Percentiles rank a stretch among this genome's conserved stretches.
Conservation (phyloP, 2,888 invertebrate species). For the Tinea semifulvella region DNA sequence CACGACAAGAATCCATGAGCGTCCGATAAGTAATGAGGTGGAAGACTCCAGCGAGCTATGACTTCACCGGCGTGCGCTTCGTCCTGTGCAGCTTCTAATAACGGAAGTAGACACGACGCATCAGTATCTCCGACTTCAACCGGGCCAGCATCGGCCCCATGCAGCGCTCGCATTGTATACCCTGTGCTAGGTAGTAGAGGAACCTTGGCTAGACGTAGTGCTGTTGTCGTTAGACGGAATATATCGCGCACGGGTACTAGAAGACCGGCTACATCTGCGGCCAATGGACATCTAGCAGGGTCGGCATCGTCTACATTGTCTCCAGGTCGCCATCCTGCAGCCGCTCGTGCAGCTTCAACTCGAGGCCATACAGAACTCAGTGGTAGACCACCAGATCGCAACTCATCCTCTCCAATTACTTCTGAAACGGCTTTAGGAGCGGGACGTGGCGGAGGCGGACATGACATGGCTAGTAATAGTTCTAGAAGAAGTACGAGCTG, state of each 20-base stretch:
- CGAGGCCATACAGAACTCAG: slow-evolving; percentile 78
- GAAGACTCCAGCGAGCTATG: slow-evolving; percentile 9
- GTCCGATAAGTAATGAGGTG: slow-evolving; percentile 6
- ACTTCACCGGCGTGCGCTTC: neutral
- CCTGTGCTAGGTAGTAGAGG: neutral
- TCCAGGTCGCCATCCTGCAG: slow-evolving; percentile 74
- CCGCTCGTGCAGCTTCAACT: slow-evolving; percentile 76
- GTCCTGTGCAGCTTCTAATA: neutral
- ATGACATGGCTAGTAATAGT: slow-evolving; percentile 73
- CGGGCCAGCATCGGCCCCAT: neutral
- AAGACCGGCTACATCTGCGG: slow-evolving; percentile 70
- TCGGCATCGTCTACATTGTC: slow-evolving; percentile 74
- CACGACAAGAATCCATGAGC: slow-evolving; percentile 34
- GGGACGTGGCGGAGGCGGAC: slow-evolving; percentile 35
- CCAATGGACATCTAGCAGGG: slow-evolving; percentile 68
- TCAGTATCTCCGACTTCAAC: neutral
- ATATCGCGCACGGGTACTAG: slow-evolving; percentile 22
- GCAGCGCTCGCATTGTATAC: neutral
- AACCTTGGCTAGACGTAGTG: neutral
- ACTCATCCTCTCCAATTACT: slow-evolving; percentile 26
- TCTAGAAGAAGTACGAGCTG: slow-evolving; percentile 77
- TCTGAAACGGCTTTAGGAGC: slow-evolving; percentile 14
- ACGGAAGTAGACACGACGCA: neutral
- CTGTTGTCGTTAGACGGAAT: neutral
- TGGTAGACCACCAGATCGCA: slow-evolving; percentile 77